These are phyloP conservation scores for Scaptomyza flava DNA, from an alignment of 2,888 invertebrate species.

Conservation along the genomic window DNA sequence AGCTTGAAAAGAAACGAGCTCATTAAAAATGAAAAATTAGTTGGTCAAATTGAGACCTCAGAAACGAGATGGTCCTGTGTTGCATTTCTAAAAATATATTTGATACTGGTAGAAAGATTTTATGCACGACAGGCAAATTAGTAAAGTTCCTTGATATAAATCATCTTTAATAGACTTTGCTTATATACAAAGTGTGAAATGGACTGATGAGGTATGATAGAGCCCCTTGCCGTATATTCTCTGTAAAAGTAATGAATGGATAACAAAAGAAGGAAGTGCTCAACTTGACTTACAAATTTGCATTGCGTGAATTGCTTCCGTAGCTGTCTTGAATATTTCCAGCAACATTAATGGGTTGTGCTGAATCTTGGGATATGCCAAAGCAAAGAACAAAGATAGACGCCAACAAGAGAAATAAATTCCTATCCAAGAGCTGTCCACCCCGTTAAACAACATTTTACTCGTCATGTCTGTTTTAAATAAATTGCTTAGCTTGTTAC, in stretches of 20 bases:
- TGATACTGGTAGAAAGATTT: constrained; percentile 3
- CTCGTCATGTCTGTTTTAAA: constrained; percentile 11
- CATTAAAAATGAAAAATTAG: constrained; percentile 48
- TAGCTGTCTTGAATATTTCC: constrained; percentile 32
- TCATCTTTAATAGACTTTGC: constrained; percentile 45
- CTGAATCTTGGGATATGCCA: constrained; percentile 33
- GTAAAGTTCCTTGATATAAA: constrained; percentile 30
- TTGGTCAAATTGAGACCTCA: constrained; percentile 7
- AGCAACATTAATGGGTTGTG: constrained; percentile 16
- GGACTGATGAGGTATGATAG: constrained; percentile 24
- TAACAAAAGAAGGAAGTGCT: constrained; percentile 45
- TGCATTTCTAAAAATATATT: constrained; percentile 20
- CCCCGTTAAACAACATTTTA: constrained; percentile 11
- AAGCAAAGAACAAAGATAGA: constrained; percentile 9
- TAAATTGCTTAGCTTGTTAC: neutral
- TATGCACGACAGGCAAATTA: constrained; percentile 7
- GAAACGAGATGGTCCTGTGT: constrained; percentile 12
- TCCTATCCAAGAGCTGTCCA: neutral
- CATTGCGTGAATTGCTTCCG: constrained; percentile 66
- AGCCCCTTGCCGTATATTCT: neutral
- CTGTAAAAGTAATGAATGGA: too few species aligned
- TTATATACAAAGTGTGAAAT: constrained; percentile 16
- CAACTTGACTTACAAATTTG: constrained; percentile 58
- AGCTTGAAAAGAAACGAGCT: constrained; percentile 14
- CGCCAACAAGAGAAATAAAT: constrained; percentile 11